A percentile compares a stretch with the other conserved stretches of the same genome.
Conservation (phyloP, 1,140 invertebrate genomes). For the Palaemon carinicauda region DNA sequence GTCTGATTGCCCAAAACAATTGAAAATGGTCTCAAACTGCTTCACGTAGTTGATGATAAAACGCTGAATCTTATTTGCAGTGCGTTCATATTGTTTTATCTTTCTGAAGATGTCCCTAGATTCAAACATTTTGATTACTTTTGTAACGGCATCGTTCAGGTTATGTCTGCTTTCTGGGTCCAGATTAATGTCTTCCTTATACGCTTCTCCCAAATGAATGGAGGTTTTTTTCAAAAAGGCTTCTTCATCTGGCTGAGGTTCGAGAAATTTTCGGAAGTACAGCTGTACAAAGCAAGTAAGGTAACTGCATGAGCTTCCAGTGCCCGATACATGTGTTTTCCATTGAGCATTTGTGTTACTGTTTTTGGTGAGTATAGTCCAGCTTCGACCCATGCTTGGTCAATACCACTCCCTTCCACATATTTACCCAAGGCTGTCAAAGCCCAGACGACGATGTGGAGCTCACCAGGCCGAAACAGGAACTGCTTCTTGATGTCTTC, state of each 20-base stretch:
- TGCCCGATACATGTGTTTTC: too few species aligned
- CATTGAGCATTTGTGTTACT: too few species aligned
- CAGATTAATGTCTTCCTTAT: neutral
- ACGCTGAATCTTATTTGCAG: slow-evolving; percentile 18
- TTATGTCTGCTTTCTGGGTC: neutral
- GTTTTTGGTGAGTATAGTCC: slow-evolving; percentile 7
- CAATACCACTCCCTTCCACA: slow-evolving; percentile 23
- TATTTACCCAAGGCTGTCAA: neutral
- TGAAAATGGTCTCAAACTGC: neutral
- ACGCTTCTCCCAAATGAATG: neutral
- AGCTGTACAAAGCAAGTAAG: neutral
- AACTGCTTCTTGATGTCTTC: too few species aligned
- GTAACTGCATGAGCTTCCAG: too few species aligned
- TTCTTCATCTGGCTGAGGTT: neutral
- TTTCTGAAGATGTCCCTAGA: slow-evolving; percentile 7
- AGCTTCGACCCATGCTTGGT: slow-evolving; percentile 20
- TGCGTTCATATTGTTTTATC: neutral
- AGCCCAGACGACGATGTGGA: neutral
- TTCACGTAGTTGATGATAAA: slow-evolving; percentile 14
- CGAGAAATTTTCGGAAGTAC: slow-evolving; percentile 9
- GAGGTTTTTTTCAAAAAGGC: neutral
- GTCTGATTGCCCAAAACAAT: neutral
- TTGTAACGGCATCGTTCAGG: neutral
- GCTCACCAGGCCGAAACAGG: slow-evolving; percentile 11
- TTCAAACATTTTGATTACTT: neutral